Percentiles rank a stretch among this genome's conserved stretches.
Conservation (phyloP, 2,888 invertebrate species). For the Hypolimnas misippus region DNA sequence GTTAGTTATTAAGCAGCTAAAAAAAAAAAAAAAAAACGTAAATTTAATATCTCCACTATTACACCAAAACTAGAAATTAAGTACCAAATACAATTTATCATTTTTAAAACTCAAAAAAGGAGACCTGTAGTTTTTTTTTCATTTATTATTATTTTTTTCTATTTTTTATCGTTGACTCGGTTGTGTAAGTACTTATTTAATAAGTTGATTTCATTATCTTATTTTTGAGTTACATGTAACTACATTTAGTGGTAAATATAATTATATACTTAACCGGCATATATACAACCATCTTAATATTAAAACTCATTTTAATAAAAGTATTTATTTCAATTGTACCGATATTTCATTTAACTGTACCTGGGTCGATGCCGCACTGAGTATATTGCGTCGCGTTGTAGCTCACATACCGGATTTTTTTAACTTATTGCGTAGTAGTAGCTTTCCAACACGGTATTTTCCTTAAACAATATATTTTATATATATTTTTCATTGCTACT, state of each 20-base stretch:
- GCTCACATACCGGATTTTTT: slow-evolving; percentile 81
- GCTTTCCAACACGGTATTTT: slow-evolving; percentile 71
- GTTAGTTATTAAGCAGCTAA: slow-evolving; percentile 65
- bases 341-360: slow-evolving; percentile 73
- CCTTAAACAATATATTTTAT: slow-evolving; percentile 59
- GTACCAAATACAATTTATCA: slow-evolving; percentile 53
- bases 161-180: slow-evolving; percentile 74
- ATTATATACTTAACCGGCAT: slow-evolving; percentile 78
- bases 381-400: slow-evolving; percentile 54
- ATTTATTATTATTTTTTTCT: slow-evolving; percentile 52
- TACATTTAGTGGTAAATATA: slow-evolving; percentile 71
- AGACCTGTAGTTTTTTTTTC: slow-evolving; percentile 52
- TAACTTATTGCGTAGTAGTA: slow-evolving; percentile 65
- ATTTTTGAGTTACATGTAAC: slow-evolving; percentile 77
- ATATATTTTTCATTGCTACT: slow-evolving; percentile 74
- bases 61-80: slow-evolving; percentile 72
- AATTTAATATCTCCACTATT: slow-evolving; percentile 71
- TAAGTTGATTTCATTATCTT: slow-evolving; percentile 67
- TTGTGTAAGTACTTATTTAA: slow-evolving; percentile 85
- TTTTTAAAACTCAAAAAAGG: slow-evolving; percentile 49
- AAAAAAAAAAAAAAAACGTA: slow-evolving; percentile 56
- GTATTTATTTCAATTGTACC: slow-evolving; percentile 73
- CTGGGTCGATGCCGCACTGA: slow-evolving; percentile 49
- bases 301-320: slow-evolving; percentile 79
- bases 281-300: slow-evolving; percentile 71